Evolutionary conservation across 1,140 invertebrate species (phyloP).

Genomic region (Lordiphosa clarofinis): DNA sequence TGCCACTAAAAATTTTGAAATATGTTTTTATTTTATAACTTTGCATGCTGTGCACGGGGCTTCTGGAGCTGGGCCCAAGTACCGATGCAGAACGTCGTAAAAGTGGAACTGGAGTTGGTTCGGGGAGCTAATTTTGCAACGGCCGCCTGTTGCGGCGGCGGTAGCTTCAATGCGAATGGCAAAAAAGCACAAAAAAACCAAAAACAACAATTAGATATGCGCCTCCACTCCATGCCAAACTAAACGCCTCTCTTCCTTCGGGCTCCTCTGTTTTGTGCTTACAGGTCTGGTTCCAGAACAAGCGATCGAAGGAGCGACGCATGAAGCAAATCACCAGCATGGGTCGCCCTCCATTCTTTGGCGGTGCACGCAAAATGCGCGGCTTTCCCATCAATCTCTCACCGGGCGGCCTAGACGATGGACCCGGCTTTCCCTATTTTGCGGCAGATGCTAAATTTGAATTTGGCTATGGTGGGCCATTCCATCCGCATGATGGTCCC

Average conservation of each 20-base stretch:
- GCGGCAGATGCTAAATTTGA: slow-evolving; percentile 92
- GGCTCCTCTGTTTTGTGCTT: slow-evolving; percentile 24
- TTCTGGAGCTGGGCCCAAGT: slow-evolving; percentile 63
- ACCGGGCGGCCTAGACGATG: slow-evolving; percentile 89
- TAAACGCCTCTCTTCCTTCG: not conserved
- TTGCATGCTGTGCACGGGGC: slow-evolving; percentile 73
- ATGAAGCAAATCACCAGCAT: slow-evolving; percentile 95
- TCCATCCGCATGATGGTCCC: slow-evolving; percentile 90
- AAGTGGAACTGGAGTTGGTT: slow-evolving; percentile 22
- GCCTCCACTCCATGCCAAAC: slow-evolving; percentile 12
- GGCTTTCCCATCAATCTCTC: slow-evolving; percentile 94
- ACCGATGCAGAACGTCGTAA: slow-evolving; percentile 62
- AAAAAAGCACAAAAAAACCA: slow-evolving; percentile 17
- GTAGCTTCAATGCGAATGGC: slow-evolving; percentile 57
- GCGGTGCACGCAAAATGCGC: slow-evolving; percentile 92
- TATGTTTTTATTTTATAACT: slow-evolving; percentile 78
- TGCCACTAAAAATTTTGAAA: slow-evolving; percentile 79
- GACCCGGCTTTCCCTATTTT: slow-evolving; percentile 92
- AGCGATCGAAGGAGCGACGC: slow-evolving; percentile 96
- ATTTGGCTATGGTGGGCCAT: slow-evolving; percentile 91
- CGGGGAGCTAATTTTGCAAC: slow-evolving; percentile 65
- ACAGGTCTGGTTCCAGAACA: slow-evolving; percentile 99
- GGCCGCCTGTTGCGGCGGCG: slow-evolving; percentile 64
- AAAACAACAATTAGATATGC: slow-evolving; percentile 49
- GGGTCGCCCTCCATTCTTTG: slow-evolving; percentile 94